These are phyloP conservation scores for Odocoileus virginianus DNA, from an alignment of 2,113 vertebrate species.

Conservation along the genomic window DNA sequence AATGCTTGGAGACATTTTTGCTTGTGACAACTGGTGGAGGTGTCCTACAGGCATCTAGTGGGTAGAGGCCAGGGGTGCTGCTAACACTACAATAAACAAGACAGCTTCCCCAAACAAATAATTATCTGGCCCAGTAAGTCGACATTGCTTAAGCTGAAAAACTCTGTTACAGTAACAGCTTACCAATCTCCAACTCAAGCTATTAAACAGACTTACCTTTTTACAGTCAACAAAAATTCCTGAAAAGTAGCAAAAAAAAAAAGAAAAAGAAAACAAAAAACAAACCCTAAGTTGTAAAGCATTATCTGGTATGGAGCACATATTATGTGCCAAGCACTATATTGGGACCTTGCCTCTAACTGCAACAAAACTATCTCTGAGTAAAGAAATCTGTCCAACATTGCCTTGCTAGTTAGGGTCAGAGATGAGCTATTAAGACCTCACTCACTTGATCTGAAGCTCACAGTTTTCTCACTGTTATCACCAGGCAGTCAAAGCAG, in stretches of 20 bases:
- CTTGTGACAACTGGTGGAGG: not conserved
- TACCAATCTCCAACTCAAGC: not conserved
- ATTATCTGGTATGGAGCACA: not conserved
- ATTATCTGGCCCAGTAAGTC: not conserved
- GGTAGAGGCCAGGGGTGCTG: not conserved
- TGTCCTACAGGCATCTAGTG: not conserved
- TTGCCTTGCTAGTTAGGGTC: not conserved
- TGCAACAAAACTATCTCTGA: not conserved
- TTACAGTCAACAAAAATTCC: not conserved
- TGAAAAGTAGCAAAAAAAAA: not conserved
- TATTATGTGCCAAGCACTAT: not conserved
- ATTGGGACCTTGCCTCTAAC: not conserved
- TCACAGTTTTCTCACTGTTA: not conserved
- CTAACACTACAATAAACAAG: not conserved
- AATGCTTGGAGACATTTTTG: not conserved
- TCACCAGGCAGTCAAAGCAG: not conserved
- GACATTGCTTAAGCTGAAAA: not conserved
- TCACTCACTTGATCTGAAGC: not conserved
- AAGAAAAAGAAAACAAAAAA: not conserved
- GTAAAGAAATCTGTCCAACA: not conserved
- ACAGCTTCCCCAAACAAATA: not conserved
- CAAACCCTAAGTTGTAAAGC: not conserved
- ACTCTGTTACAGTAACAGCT: not conserved
- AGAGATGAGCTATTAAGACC: not conserved
- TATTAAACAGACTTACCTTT: not conserved